Evolutionary conservation across 1,140 invertebrate species (phyloP).

Genomic region (Drosophila guanche): DNA sequence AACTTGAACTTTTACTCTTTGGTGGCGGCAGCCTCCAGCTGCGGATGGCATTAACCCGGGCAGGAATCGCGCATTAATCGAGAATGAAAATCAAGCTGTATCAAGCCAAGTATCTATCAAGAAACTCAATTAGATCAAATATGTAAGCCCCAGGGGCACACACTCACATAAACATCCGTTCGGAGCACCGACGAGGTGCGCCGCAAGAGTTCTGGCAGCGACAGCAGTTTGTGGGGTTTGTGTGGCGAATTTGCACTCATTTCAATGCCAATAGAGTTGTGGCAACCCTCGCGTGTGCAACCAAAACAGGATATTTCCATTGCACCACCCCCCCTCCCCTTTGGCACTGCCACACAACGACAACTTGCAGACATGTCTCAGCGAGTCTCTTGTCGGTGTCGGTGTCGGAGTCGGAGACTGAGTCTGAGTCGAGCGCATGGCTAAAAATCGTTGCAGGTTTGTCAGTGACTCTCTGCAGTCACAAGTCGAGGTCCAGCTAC

Average conservation of each 20-base stretch:
- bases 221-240: no score
- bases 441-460: constrained; percentile 57
- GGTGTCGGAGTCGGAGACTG: no score
- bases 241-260: background rate
- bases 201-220: constrained; percentile 28
- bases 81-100: constrained; percentile 58
- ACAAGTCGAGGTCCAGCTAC: constrained; percentile 20
- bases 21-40: constrained; percentile 35
- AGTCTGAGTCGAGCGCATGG: constrained; percentile 15
- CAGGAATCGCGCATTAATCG: constrained; percentile 44
- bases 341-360: constrained; percentile 26
- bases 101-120: constrained; percentile 57
- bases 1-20: constrained; percentile 69
- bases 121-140: constrained; percentile 73
- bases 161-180: constrained; percentile 17
- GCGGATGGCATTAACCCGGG: constrained; percentile 75
- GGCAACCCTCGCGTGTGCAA: constrained; percentile 17
- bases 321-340: background rate
- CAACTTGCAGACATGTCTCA: constrained; percentile 70
- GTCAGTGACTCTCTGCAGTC: constrained; percentile 38
- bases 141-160: constrained; percentile 24
- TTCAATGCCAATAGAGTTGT: background rate
- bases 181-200: background rate
- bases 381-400: no score
- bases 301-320: constrained; percentile 30